Conservation (phyloP, 2,888 invertebrate species). For the Rutpela maculata region DNA sequence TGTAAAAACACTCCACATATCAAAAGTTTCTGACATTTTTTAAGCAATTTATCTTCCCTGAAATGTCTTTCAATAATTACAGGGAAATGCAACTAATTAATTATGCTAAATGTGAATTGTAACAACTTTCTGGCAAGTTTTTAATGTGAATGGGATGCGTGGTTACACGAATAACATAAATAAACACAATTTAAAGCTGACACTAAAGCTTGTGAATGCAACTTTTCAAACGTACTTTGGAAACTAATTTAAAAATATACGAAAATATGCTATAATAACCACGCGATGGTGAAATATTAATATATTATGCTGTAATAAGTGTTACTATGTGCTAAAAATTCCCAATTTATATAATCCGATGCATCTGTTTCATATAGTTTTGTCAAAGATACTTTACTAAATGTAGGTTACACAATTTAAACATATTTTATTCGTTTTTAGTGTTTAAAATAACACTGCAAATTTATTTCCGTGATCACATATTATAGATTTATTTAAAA, state of each 20-base stretch:
- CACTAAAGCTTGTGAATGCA: background rate
- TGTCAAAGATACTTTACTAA: too few species aligned
- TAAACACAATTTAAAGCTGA: background rate
- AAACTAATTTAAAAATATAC: background rate
- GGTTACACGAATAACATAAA: background rate
- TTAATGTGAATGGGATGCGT: background rate
- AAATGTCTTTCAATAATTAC: background rate
- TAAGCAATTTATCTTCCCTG: background rate
- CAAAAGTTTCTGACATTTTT: background rate
- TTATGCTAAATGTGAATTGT: background rate
- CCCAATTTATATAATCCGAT: too few species aligned
- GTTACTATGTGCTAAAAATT: too few species aligned
- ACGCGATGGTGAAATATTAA: background rate
- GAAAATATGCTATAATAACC: background rate
- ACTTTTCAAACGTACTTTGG: background rate
- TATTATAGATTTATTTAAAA: too few species aligned
- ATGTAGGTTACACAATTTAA: too few species aligned
- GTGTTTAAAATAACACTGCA: too few species aligned
- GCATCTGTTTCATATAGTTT: too few species aligned
- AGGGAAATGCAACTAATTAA: background rate
- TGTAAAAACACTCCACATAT: background rate
- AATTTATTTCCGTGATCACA: too few species aligned
- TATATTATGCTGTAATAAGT: background rate
- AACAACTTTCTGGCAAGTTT: background rate
- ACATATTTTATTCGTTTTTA: too few species aligned